phyloP scores from a whole-genome alignment of 2,888 invertebrate species.

The Parnassius mnemosyne region DNA sequence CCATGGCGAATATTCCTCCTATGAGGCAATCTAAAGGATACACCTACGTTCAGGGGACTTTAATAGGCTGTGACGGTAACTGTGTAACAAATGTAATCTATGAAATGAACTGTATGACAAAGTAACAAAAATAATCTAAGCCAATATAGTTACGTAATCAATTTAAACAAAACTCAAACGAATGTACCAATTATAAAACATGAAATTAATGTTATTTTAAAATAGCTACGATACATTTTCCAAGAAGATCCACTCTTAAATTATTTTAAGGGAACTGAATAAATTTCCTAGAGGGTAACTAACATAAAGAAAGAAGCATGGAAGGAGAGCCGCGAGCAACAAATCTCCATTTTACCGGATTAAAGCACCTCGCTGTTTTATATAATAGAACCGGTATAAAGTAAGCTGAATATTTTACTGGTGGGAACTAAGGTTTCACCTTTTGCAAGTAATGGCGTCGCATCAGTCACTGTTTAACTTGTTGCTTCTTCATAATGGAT shows the following conservation, averaged over 20 bases:
- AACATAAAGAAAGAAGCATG: conserved; percentile 55
- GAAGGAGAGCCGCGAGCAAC: conserved; percentile 51
- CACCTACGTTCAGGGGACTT: too few relatives aligned
- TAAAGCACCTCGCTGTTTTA: conserved; percentile 62
- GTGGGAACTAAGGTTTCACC: conserved; percentile 39
- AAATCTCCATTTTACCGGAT: conserved; percentile 67
- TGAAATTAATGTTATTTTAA: conserved; percentile 21
- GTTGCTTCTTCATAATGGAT: conserved; percentile 28
- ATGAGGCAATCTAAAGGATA: too few relatives aligned
- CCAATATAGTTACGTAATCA: too few relatives aligned
- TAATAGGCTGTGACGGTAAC: too few relatives aligned
- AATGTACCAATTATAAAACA: conserved; percentile 31
- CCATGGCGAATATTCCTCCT: too few relatives aligned
- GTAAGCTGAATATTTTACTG: conserved; percentile 52
- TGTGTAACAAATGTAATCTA: too few relatives aligned
- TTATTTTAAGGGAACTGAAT: conserved; percentile 50
- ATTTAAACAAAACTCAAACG: too few relatives aligned
- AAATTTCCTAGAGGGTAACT: conserved; percentile 56
- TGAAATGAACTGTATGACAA: too few relatives aligned
- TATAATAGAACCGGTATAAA: conserved; percentile 51
- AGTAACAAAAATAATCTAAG: too few relatives aligned
- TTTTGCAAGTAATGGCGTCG: conserved; percentile 29
- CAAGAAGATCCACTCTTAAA: conserved; percentile 35
- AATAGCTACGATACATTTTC: conserved; percentile 29
- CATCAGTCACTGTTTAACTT: conserved; percentile 27